Conservation (phyloP, 2,797 vertebrate species). For the Dermochelys coriacea region DNA sequence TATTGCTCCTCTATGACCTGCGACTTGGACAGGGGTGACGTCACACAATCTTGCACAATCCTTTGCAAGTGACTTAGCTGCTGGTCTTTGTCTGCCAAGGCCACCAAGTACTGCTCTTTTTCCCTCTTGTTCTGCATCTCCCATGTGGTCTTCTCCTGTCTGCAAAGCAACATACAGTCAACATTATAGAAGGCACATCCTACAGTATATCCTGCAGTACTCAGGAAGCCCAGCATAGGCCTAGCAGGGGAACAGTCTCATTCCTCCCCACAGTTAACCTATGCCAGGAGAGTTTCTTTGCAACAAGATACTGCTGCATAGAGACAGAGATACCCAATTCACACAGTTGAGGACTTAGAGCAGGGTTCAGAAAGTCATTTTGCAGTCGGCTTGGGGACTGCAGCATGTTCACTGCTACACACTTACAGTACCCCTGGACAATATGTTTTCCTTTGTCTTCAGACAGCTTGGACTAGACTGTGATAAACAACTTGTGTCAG, state of each 20-base stretch:
- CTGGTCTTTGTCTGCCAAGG: slow-evolving; percentile 90
- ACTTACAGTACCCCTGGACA: not conserved
- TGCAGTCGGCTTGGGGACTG: not conserved
- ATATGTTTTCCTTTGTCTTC: not conserved
- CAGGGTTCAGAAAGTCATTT: not conserved
- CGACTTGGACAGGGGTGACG: slow-evolving; percentile 7
- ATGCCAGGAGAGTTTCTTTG: not conserved
- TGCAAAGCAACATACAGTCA: slow-evolving; percentile 55
- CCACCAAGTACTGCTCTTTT: slow-evolving; percentile 90
- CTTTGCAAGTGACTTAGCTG: slow-evolving; percentile 84
- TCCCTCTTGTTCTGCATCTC: slow-evolving; percentile 85
- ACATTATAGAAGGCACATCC: not conserved
- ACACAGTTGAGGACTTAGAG: not conserved
- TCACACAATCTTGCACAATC: slow-evolving; percentile 81
- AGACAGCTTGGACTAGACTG: not conserved
- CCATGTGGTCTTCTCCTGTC: slow-evolving; percentile 88
- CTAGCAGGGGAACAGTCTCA: not conserved
- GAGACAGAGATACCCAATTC: not conserved
- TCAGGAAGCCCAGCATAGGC: not conserved
- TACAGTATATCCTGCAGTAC: accelerated
- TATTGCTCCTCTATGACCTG: slow-evolving; percentile 75
- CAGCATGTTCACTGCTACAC: not conserved
- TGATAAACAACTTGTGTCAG: not conserved
- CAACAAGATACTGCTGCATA: not conserved
- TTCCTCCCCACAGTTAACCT: not conserved